phyloP scores from a whole-genome alignment of 2,888 invertebrate genomes.

The Aphidius colemani region DNA sequence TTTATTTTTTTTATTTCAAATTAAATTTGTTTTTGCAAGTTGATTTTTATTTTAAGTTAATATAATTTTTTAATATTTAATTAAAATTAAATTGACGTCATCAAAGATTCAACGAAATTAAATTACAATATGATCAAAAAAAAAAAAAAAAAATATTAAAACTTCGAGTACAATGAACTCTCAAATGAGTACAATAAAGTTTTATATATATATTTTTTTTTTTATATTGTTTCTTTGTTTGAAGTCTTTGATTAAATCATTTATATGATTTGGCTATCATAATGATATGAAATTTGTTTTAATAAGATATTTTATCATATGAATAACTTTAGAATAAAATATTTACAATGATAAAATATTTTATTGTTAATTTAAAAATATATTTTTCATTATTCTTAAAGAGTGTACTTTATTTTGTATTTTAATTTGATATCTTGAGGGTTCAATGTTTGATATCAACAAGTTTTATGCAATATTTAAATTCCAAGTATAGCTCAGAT shows the following conservation, averaged over 20 bases:
- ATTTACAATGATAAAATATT: too few species aligned
- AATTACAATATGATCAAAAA: slow-evolving; percentile 20
- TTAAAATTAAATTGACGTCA: background rate
- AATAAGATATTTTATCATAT: too few species aligned
- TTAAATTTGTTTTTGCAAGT: background rate
- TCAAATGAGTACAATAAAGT: slow-evolving; percentile 31
- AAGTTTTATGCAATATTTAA: slow-evolving; percentile 3
- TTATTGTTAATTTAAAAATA: too few species aligned
- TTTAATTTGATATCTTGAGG: background rate
- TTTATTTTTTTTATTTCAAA: background rate
- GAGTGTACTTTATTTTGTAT: slow-evolving; percentile 3
- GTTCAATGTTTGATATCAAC: slow-evolving; percentile 9
- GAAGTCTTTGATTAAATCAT: slow-evolving; percentile 36
- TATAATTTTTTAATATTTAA: too few species aligned
- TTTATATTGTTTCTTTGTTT: slow-evolving; percentile 33
- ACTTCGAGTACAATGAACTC: slow-evolving; percentile 26
- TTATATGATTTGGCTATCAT: slow-evolving; percentile 31
- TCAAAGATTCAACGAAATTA: background rate
- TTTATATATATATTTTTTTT: slow-evolving; percentile 31
- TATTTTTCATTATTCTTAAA: background rate
- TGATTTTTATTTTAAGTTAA: background rate
- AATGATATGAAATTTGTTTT: slow-evolving; percentile 35
- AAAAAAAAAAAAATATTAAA: slow-evolving; percentile 21
- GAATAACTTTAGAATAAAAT: too few species aligned
- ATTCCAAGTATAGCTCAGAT: too few species aligned